A percentile compares a stretch with the other conserved stretches of the same genome.
These are phyloP conservation scores for Drosophila nannoptera DNA, from an alignment of 1,140 invertebrate genomes.

Conservation along the genomic window DNA sequence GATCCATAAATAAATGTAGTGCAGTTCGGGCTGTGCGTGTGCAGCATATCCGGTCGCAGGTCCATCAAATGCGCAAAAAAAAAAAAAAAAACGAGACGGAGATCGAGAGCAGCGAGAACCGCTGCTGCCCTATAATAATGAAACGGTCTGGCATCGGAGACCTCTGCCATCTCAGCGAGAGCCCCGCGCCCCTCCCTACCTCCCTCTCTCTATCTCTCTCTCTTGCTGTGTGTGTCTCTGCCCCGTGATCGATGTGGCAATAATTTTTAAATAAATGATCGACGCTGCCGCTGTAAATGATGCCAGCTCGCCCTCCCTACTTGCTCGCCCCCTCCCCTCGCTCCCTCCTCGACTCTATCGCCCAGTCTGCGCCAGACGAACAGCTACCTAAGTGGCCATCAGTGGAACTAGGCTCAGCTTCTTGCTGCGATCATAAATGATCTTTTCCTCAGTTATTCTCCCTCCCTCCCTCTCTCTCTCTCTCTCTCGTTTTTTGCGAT, in stretches of 20 bases:
- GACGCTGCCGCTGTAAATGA: conserved; percentile 65
- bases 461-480: no score
- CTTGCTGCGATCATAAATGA: neutral
- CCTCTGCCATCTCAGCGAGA: conserved; percentile 15
- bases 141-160: conserved; percentile 41
- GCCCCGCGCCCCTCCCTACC: conserved; percentile 8
- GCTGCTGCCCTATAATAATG: conserved; percentile 67
- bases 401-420: neutral
- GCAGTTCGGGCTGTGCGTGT: conserved; percentile 62
- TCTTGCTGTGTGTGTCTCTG: conserved; percentile 24
- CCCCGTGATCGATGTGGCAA: conserved; percentile 74
- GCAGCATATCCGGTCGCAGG: conserved; percentile 65
- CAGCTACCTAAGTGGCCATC: conserved; percentile 26
- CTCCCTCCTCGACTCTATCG: neutral
- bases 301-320: conserved; percentile 36
- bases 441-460: neutral
- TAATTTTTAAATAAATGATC: conserved; percentile 79
- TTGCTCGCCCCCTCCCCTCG: neutral
- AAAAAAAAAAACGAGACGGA: conserved; percentile 3
- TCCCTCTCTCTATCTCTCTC: conserved; percentile 12
- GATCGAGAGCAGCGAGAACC: conserved; percentile 28
- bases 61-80: conserved; percentile 16
- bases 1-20: conserved; percentile 78
- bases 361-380: conserved; percentile 21
- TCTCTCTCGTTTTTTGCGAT: conserved; percentile 1